Evolutionary conservation across 2,797 vertebrate genomes (phyloP).

Genomic region (Pseudomugil gertrudae): DNA sequence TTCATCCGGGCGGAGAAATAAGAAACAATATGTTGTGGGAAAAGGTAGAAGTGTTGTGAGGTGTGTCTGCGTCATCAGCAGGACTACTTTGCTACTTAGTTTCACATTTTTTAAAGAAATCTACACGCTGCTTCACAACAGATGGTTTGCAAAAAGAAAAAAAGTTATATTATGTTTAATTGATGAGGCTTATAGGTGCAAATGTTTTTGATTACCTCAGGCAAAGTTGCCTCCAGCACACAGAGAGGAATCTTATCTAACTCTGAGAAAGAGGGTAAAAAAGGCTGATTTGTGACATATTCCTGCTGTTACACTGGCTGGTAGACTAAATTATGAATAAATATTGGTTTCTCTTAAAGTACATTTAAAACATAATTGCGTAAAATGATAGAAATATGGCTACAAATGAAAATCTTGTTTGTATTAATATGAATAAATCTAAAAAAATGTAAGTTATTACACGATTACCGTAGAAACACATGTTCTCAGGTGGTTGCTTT

Average conservation of each 20-base stretch:
- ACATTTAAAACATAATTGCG: not conserved
- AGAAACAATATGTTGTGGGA: not conserved
- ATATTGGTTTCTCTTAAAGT: too few relatives aligned
- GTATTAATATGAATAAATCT: not conserved
- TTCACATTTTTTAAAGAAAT: slow-evolving; percentile 3
- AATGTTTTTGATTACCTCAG: too few relatives aligned
- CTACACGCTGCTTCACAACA: not conserved
- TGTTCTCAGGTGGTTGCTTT: not conserved
- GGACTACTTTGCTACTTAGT: not conserved
- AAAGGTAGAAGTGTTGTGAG: too few relatives aligned
- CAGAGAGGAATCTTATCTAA: not conserved
- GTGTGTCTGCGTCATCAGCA: too few relatives aligned
- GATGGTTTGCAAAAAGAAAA: slow-evolving; percentile 2
- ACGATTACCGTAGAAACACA: not conserved
- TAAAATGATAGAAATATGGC: not conserved
- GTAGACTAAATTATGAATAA: too few relatives aligned
- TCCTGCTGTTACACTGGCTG: too few relatives aligned
- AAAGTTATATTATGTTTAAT: not conserved
- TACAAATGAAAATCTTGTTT: slow-evolving; percentile 1
- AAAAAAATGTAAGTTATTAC: not conserved
- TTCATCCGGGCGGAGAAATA: not conserved
- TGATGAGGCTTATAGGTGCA: not conserved
- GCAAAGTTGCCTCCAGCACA: not conserved
- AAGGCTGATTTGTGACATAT: not conserved
- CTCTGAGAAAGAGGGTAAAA: not conserved